Base-by-base conservation (phyloP, 1,140 invertebrate species). In the Pogonomyrmex californicus region DNA sequence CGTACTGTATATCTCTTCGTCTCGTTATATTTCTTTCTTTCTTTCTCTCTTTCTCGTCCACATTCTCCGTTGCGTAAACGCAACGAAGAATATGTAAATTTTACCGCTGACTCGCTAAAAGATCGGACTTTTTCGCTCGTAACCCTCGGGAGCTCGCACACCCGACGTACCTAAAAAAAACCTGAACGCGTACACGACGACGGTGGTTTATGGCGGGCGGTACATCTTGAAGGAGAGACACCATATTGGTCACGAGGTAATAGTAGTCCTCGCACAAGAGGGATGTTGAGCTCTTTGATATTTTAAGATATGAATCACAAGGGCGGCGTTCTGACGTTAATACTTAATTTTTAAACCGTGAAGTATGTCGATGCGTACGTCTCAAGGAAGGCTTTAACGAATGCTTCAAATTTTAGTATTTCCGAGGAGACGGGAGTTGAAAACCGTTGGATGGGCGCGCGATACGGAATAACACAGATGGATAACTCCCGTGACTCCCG, bases 81-180 rank as follows among this genome's bases (percentile, higher is more conserved):
- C 51, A 44, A 68, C 41, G 68, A 66, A 23, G 68, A 54, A 62
- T 79, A 89, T 86, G 88, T 62, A 89, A 90, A 90, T 89, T 87
- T 87, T 78, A 71, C 77, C 47, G 51, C 51, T 41, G 77, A 83
- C 44, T 62, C 87, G 82, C 10, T 49, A 23, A 58, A 82, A 89
- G 44, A 58, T 79, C 73, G 33, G 71, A 89, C 73, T 89, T 66
- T 36, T 49, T 73, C 38, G 60, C 77, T 44, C 51, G 30, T 82
- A 23, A 73, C 78, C 88, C 73, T 30, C 6, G 88, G 51, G 87
- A 86, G n/a, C 54, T 47, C 62, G n/a, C 44, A 17, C 30, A 7
- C 9, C 30, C 47, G 54, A 54, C 47, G 58, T 62, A 62, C 38
- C 47, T 47, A 38, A 60, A 76, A 23, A 23, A 88, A 88, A 88